Percentiles rank a stretch among this genome's conserved stretches.
Conservation (phyloP, 37 sponge, comb jelly and placozoan genomes). For the Oscarella lobularis region DNA sequence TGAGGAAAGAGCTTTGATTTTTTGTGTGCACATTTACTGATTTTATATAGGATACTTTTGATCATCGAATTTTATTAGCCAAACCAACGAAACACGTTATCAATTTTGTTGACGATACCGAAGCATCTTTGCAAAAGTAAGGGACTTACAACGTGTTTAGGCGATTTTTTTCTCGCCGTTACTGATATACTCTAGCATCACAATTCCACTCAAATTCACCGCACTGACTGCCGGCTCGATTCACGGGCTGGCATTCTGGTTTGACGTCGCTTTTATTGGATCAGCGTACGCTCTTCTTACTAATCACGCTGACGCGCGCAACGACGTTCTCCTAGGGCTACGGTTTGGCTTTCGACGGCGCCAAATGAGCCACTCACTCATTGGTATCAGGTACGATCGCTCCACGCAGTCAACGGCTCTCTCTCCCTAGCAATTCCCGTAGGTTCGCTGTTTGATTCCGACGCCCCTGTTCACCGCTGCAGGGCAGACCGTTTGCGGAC, state of each 20-base stretch:
- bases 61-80: constrained; percentile 69
- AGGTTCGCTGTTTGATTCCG: constrained; percentile 81
- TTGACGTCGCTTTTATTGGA: constrained; percentile 89
- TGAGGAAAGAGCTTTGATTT: constrained; percentile 11
- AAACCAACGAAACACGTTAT: constrained; percentile 62
- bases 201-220: constrained; percentile 50
- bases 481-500: constrained; percentile 61
- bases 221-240: constrained; percentile 45
- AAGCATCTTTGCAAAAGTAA: constrained; percentile 64
- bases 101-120: constrained; percentile 64
- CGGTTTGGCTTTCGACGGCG: constrained; percentile 88
- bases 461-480: constrained; percentile 50
- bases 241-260: constrained; percentile 98
- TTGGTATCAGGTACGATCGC: constrained; percentile 86
- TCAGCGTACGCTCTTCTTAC: constrained; percentile 39
- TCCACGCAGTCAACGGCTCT: no score
- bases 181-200: constrained; percentile 25
- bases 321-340: constrained; percentile 13
- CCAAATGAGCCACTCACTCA: constrained; percentile 98
- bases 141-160: not conserved
- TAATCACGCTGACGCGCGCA: not conserved
- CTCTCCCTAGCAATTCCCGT: not conserved
- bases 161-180: not conserved
- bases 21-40: not conserved
- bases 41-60: constrained; percentile 45